Percentiles rank a stretch among this genome's conserved stretches.
These are phyloP conservation scores for Macquaria australasica DNA, from an alignment of 2,113 vertebrate species.

Conservation along the genomic window DNA sequence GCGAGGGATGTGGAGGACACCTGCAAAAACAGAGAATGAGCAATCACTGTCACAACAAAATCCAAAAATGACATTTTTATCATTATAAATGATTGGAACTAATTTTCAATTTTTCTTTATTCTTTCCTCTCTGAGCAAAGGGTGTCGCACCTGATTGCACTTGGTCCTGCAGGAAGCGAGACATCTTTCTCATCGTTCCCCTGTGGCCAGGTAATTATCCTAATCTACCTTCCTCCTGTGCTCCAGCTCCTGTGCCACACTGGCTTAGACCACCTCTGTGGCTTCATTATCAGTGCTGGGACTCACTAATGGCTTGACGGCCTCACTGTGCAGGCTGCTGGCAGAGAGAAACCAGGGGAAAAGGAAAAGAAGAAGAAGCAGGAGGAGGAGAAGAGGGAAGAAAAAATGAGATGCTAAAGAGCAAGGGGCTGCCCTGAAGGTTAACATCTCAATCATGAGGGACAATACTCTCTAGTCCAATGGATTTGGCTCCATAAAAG, in stretches of 20 bases:
- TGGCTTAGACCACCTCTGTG: slow-evolving; percentile 78
- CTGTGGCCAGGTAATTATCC: slow-evolving; percentile 79
- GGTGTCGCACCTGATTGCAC: slow-evolving; percentile 55
- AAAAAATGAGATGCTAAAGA: slow-evolving; percentile 53
- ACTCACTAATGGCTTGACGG: slow-evolving; percentile 77
- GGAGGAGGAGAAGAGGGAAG: slow-evolving; percentile 14
- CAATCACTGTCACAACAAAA: slow-evolving; percentile 29
- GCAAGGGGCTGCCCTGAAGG: slow-evolving; percentile 68
- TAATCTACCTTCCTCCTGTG: slow-evolving; percentile 77
- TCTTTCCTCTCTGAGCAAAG: slow-evolving; percentile 27
- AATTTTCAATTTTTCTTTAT: slow-evolving; percentile 41
- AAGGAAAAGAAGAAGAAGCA: slow-evolving; percentile 1
- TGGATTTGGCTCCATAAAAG: slow-evolving; percentile 50
- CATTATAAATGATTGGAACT: slow-evolving; percentile 44
- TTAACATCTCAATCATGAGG: slow-evolving; percentile 76
- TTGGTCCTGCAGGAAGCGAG: slow-evolving; percentile 62
- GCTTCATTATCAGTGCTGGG: slow-evolving; percentile 80
- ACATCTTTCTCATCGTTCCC: slow-evolving; percentile 58
- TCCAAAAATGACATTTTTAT: slow-evolving; percentile 20
- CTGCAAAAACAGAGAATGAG: slow-evolving; percentile 33
- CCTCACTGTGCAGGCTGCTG: slow-evolving; percentile 68
- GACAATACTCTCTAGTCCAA: slow-evolving; percentile 63
- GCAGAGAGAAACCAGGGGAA: slow-evolving; percentile 38
- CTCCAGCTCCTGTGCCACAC: slow-evolving; percentile 67
- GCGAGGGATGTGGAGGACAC: slow-evolving; percentile 3